These are phyloP conservation scores for Sigmodon hispidus DNA, from an alignment of 2,113 vertebrate genomes.

Conservation along the genomic window DNA sequence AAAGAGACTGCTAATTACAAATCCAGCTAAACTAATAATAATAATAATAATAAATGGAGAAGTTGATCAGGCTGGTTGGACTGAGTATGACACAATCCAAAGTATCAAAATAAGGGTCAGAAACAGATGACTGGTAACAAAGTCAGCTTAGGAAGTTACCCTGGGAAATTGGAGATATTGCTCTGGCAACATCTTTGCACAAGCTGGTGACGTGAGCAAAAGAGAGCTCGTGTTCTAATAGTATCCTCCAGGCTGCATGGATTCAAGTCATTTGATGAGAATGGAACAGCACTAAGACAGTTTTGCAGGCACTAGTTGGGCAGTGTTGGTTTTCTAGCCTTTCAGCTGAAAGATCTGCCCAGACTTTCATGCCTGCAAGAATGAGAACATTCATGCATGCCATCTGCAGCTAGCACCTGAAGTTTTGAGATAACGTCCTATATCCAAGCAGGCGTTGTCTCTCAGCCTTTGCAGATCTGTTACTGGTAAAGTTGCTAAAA, in stretches of 20 bases:
- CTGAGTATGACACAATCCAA: neutral
- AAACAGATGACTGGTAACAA: slow-evolving; percentile 8
- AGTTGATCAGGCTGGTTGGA: slow-evolving; percentile 19
- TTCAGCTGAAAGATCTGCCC: neutral
- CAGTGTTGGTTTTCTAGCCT: neutral
- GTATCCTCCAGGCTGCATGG: neutral
- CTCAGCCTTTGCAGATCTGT: neutral
- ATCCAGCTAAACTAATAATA: neutral
- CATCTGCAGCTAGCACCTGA: neutral
- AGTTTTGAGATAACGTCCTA: neutral
- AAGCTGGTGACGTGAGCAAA: neutral
- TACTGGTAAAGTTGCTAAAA: neutral
- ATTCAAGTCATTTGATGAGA: neutral
- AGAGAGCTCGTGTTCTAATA: neutral
- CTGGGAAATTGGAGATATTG: slow-evolving; percentile 48
- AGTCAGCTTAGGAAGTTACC: neutral
- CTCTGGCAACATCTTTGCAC: neutral
- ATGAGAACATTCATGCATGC: neutral
- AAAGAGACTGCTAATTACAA: slow-evolving; percentile 57
- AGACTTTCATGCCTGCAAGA: neutral
- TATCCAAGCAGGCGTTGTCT: neutral
- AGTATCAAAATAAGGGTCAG: slow-evolving; percentile 33
- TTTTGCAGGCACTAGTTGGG: neutral
- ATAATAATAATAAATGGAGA: slow-evolving; percentile 55
- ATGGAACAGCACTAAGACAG: neutral